Evolutionary conservation across 2,888 invertebrate species (phyloP), one percentile per base, ranked within the genome.

Genomic region (Stenurella melanura): DNA sequence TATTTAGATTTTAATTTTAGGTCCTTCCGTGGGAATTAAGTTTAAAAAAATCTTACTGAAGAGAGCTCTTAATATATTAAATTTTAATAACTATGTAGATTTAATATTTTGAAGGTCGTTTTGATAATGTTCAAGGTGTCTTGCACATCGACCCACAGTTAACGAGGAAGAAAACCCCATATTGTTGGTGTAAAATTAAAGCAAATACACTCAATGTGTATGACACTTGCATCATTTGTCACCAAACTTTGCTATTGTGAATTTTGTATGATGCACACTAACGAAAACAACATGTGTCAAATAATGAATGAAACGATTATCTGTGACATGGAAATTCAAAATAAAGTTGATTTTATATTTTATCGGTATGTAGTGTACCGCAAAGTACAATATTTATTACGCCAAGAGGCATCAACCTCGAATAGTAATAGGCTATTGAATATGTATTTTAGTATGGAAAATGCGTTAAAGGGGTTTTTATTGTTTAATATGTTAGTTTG

Each of bases 211-310:
- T 61, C n/a, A 30, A 30, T 10, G 61, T 64, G 64, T 42, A 17
- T 12, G 42, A 42, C 19, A 17, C 64, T 42, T 64, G 64, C 64
- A 64, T 64, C 21, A 50, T 64, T 42, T 64, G 64, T 64, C 42
- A 38, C 10, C 21, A n/a, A 11, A 64, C 21, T 18, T 42, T 50
- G 15, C 11, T 63, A 19, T 19, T 7, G 17, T 9, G 18, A 63
- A 38, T n/a, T 64, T 19, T n/a, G 9, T 34, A 34, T 34, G 30
- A 50, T 50, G 50, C n/a, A n/a, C 50, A 50, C 50, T 50, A 15
- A 12, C 18, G 15, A 64, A 64, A 42, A 15, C n/a, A 34, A 19
- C 42, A 38, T 18, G 9, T 64, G n/a, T 64, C 17, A 64, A 42
- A 38, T 64, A 64, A 19, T 42, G n/a, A 21, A 10, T 64, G 34